These are phyloP conservation scores for Percina caprodes DNA, from an alignment of 2,113 vertebrate species.

Conservation along the genomic window DNA sequence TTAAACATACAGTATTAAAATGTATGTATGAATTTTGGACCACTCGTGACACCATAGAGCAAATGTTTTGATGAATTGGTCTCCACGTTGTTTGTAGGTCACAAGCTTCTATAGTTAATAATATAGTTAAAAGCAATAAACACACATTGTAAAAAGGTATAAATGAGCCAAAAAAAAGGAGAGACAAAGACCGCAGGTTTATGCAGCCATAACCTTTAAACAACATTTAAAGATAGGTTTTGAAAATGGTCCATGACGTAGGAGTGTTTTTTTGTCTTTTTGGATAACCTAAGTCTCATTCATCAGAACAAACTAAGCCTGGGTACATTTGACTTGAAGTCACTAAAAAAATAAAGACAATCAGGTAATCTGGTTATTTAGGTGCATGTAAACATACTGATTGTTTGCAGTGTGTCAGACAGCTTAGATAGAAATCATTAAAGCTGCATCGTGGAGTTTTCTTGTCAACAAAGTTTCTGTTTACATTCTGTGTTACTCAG, in stretches of 20 bases:
- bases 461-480: neutral
- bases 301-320: neutral
- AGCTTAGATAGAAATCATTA: neutral
- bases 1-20: neutral
- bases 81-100: neutral
- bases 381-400: neutral
- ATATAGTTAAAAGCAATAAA: neutral
- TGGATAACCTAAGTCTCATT: too few relatives aligned
- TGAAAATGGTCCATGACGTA: neutral
- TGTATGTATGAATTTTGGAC: neutral
- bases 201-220: neutral
- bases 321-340: neutral
- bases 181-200: neutral
- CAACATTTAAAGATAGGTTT: neutral
- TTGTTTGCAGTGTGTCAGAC: slow-evolving; percentile 3
- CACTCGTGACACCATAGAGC: neutral
- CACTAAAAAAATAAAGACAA: neutral
- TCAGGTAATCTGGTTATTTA: neutral
- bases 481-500: slow-evolving; percentile 1
- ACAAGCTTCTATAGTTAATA: neutral
- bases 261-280: neutral
- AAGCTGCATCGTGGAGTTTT: neutral
- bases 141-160: neutral
- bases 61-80: neutral
- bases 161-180: neutral